Percentiles rank a stretch among this genome's conserved stretches.
Conservation (phyloP, 2,888 invertebrate species). For the Sussaba pulchella region DNA sequence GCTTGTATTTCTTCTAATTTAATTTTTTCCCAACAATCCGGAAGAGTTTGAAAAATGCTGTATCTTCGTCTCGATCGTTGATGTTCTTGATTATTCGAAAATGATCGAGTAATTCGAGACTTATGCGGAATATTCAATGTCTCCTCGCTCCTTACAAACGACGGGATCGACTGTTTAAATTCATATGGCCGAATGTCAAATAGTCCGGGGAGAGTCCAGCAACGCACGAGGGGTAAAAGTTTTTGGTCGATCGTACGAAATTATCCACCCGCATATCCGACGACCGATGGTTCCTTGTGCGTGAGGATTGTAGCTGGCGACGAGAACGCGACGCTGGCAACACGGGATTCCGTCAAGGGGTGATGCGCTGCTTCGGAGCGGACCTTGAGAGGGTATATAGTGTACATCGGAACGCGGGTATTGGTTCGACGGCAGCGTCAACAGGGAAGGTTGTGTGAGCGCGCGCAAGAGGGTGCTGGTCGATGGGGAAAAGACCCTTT, state of each 20-base stretch:
- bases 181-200: slow-evolving; percentile 34
- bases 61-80: background rate
- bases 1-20: background rate
- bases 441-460: slow-evolving; percentile 24
- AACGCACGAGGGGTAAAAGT: slow-evolving; percentile 33
- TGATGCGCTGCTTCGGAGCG: slow-evolving; percentile 21
- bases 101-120: background rate
- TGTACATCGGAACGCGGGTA: slow-evolving; percentile 62
- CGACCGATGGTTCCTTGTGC: slow-evolving; percentile 45
- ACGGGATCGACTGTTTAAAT: slow-evolving; percentile 11
- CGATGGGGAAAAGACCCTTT: slow-evolving; percentile 55
- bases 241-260: slow-evolving; percentile 40
- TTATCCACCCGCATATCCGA: slow-evolving; percentile 68
- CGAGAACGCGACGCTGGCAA: slow-evolving; percentile 10
- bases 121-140: background rate
- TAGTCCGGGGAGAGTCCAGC: slow-evolving; percentile 26
- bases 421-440: slow-evolving; percentile 57
- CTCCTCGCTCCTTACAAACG: background rate
- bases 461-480: slow-evolving; percentile 33
- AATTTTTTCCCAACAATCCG: no score
- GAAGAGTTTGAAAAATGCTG: no score
- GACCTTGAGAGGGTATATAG: slow-evolving; percentile 35
- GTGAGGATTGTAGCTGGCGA: slow-evolving; percentile 20
- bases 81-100: background rate
- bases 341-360: slow-evolving; percentile 34